Percentiles rank a stretch among this genome's conserved stretches.
phyloP scores from a whole-genome alignment of 2,888 invertebrate genomes.

The Callyntrura sp. region DNA sequence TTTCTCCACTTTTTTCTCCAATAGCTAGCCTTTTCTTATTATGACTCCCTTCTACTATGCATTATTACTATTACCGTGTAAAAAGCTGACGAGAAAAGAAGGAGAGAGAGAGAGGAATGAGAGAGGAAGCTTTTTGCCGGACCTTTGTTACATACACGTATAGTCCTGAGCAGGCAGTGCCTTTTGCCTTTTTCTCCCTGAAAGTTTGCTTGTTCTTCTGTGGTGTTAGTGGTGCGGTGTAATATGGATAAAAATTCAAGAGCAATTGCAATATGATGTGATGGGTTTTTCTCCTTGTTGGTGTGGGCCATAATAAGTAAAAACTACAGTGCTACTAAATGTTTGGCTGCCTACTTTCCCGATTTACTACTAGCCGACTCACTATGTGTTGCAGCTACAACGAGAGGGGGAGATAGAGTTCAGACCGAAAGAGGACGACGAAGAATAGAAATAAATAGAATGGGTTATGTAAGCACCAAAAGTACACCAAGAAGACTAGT shows the following conservation, averaged over 20 bases:
- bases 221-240: slow-evolving; percentile 40
- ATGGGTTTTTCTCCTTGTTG: slow-evolving; percentile 43
- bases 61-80: slow-evolving; percentile 52
- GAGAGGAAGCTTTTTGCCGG: slow-evolving; percentile 32
- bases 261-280: slow-evolving; percentile 74
- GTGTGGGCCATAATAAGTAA: slow-evolving; percentile 8
- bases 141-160: not conserved
- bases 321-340: slow-evolving; percentile 9
- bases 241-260: slow-evolving; percentile 75
- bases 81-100: slow-evolving; percentile 20
- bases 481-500: not conserved
- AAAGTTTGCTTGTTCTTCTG: slow-evolving; percentile 48
- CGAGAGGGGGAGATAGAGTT: not conserved
- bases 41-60: slow-evolving; percentile 51
- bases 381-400: not conserved
- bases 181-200: slow-evolving; percentile 9
- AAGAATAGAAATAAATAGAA: slow-evolving; percentile 63
- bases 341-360: slow-evolving; percentile 48
- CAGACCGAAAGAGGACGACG: slow-evolving; percentile 55
- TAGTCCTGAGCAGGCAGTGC: not conserved
- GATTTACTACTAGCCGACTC: slow-evolving; percentile 62
- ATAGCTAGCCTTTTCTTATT: slow-evolving; percentile 55
- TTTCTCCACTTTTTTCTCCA: slow-evolving; percentile 17
- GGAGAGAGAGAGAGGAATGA: slow-evolving; percentile 4
- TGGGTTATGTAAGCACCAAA: slow-evolving; percentile 46